Base-by-base conservation (phyloP, 2,888 invertebrate genomes). In the Phengaris alcon region DNA sequence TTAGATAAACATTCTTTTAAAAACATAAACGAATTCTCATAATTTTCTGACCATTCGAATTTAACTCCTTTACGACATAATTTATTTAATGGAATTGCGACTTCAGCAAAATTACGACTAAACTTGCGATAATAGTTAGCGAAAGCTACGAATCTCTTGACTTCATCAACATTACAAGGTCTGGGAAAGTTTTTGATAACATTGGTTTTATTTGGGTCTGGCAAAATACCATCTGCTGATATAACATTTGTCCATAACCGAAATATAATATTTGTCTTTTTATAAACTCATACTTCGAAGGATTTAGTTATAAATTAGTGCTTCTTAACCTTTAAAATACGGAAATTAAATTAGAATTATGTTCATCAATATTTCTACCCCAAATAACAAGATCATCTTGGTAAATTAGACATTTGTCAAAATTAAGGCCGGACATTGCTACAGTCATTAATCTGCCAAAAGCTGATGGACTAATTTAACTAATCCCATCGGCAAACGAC, bases 11-110 rank as follows among this genome's bases (percentile, higher is more conserved):
- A 22, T 22, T 22, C 22, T 22, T 22, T 22, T 22, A 22, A 22
- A 22, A 22, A 22, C 22, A 22, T 22, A 22, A 22, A 22, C 22
- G 22, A 22, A 22, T 22, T 22, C 22, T 22, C 22, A 22, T 1
- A 22, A 22, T 22, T 22, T 22, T 22, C 22, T 22, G 22, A 22
- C 22, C 22, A 22, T 22, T 22, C 22, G 1, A 22, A 22, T 22
- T 22, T 22, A 22, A 22, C 22, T 22, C 22, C 22, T 22, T 22
- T 22, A 0, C 1, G 22, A 22, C 22, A 22, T 46, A 68, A 68
- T 22, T 68, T 44, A 68, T 68, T 68, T 46, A 69, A 69, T n/a
- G 69, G 48, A 69, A 44, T 44, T 13, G 69, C 69, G 12, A 69
- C 44, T 69, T 69, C 69, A 22, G 22, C 22, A 22, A 22, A 22